Evolutionary conservation across 2,888 invertebrate genomes (phyloP), one percentile per base, ranked within the genome.

Genomic region (Alitta virens): DNA sequence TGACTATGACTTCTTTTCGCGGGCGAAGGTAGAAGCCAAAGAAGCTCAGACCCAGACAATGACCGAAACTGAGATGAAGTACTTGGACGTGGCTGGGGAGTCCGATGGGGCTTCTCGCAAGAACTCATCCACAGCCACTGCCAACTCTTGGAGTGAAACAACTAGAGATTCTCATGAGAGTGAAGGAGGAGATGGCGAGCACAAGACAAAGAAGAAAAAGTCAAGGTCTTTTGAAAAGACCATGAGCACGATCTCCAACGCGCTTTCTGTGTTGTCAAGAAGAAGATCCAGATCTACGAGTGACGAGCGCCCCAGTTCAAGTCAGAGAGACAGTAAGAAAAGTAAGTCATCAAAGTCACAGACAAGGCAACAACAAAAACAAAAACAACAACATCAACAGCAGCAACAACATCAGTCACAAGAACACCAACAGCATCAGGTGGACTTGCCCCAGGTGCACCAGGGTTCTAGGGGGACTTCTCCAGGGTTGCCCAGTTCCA

Each of bases 11-110:
- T 40, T 54, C 25, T 53, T 43, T 24, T n/a, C 49, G 27, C 21
- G 38, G 42, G 46, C 38, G 40, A 40, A 51, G 18, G 56, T 60
- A 33, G 60, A 66, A 24, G 27, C 62, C 2, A 54, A 46, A 1
- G 64, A 67, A 23, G 58, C 54, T 7, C 60, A 66, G 52, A 63
- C 60, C 16, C 64, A 67, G 53, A 64, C 60, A 7, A 52, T 64
- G 57, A 23, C 62, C 12, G 63, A 68, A 56, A 46, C 21, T 12
- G 63, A 59, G 42, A 50, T 59, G 40, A 33, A 59, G 9, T 7
- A 50, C 38, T 49, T 59, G 1, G 24, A 38, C 9, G 14, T 43
- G 3, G 42, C 16, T 16, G 57, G 26, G 18, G 26, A 33, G 14
- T 18, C 25, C 21, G 59, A 33, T 26, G 59, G 49, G 59, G 38